Base-by-base conservation (phyloP, 2,797 vertebrate species). In the Mormyrops attenuatus region DNA sequence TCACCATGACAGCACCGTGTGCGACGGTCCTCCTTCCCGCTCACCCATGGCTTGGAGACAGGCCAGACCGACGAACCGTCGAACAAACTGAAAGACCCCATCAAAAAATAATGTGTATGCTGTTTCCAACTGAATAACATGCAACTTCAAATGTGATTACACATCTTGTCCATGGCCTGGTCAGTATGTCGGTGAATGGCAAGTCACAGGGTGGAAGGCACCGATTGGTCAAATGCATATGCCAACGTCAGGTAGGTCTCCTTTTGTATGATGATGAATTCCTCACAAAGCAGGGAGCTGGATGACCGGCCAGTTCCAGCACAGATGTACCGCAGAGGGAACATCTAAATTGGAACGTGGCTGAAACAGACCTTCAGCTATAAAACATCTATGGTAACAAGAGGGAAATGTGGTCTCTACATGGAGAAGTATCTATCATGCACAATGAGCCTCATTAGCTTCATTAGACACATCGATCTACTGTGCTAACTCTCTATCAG, bases 1-100 rank as follows among this genome's bases (percentile, higher is more conserved):
- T 90, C 69, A 34, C 82, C 66, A 89, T 90, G 89, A 90, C 88
- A 88, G 88, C 44, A 3, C 90, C n/a, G 13, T 5, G 2, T 52
- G 5, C 52, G 26, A 34, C 11, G 7, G n/a, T 73, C 20, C 26
- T 30, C 34, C 11, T 34, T 85, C 66, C 13, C 30, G 66, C n/a
- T 11, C 17, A 41, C 11, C 77, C 4, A n/a, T 49, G 88, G 53
- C 15, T 47, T 38, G 8, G n/a, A 0, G 30, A 5, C 7, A 50
- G 30, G 49, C 87, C 49, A 26, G 73, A 55, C 30, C 55, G n/a
- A 69, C 8, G 22, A 44, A n/a, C 17, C 73, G 20, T 5, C 17
- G 5, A 15, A 73, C 66, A 73, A 30, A 47, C 7, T 49, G 9
- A 73, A 73, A 22, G 20, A 5, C 60, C 38, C 87, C 26, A 0